Base-by-base conservation (phyloP, 1,140 invertebrate genomes). In the Lasaia peninsularis region DNA sequence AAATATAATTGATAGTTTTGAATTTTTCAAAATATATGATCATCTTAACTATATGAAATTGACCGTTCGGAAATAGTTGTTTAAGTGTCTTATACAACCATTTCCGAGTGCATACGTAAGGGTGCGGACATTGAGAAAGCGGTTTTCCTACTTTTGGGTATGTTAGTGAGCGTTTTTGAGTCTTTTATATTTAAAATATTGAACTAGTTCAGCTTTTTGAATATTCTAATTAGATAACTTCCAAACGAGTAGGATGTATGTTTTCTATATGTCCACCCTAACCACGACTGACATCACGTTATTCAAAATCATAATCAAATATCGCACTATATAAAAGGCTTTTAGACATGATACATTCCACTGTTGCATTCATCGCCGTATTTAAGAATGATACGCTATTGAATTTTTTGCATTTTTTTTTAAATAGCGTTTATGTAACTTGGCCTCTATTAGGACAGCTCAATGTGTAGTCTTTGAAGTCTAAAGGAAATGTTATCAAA, bases 341-440 rank as follows among this genome's bases (percentile, higher is more conserved):
- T 86, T 69, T 80, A 85, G 75, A 81, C 80, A 83, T 86, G 83
- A 84, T 61, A 83, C 85, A 88, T 88, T 88, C 85, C 85, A 88
- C 84, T 78, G 74, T 75, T 73, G 72, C 68, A 73, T 79, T 76
- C 68, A 74, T 79, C 80, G 40, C 18, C 14, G 40, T 44, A 16
- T 44, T 48, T 48, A 48, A n/a, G 55, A 56, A 21, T 60, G 52
- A 44, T 40, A 56, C 21, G 35, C 20, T 44, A 44, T 32, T 10
- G 9, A 21, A 9, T 31, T 10, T 34, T 32, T 52, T 55, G 52
- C 53, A 56, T 56, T 56, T 56, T 34, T 52, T 52, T 52, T 33
- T 34, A 52, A 33, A 56, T 40, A 40, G 24, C 35, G 37, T 32
- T 40, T 16, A 40, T 40, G 56, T 65, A 58, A 65, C 59, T 67